Evolutionary conservation across 1,140 invertebrate genomes (phyloP).

Genomic region (Drosophila lini): DNA sequence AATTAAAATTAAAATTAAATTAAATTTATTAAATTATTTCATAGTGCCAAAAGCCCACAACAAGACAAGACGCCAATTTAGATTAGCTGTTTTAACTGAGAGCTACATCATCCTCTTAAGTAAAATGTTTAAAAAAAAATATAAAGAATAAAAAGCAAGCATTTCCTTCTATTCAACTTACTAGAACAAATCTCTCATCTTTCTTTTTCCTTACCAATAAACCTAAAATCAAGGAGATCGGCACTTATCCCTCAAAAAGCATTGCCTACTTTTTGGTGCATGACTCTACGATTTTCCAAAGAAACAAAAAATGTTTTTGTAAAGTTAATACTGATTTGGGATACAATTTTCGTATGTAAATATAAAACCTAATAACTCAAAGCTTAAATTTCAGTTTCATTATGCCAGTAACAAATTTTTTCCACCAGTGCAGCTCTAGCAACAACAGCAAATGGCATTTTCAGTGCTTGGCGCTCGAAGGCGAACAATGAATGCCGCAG

Average conservation of each 20-base stretch:
- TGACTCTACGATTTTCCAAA: too few species aligned
- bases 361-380: background rate
- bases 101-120: too few species aligned
- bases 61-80: too few species aligned
- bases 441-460: conserved; percentile 60
- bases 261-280: background rate
- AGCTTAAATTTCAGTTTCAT: too few species aligned
- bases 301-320: background rate
- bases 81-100: too few species aligned
- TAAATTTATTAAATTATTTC: too few species aligned
- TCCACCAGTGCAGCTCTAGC: background rate
- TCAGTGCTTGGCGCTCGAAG: conserved; percentile 61
- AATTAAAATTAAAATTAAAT: too few species aligned
- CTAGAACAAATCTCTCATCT: too few species aligned
- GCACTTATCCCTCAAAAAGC: background rate
- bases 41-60: too few species aligned
- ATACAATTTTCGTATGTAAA: background rate
- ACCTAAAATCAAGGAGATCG: background rate
- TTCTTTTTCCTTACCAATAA: background rate
- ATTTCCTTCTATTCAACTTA: too few species aligned
- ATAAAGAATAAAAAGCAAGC: too few species aligned
- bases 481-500: conserved; percentile 73
- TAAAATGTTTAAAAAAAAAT: too few species aligned
- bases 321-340: background rate
- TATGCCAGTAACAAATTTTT: background rate